Percentiles rank a stretch among this genome's conserved stretches.
Evolutionary conservation across 1,140 invertebrate genomes (phyloP).

Genomic region (Solen grandis): DNA sequence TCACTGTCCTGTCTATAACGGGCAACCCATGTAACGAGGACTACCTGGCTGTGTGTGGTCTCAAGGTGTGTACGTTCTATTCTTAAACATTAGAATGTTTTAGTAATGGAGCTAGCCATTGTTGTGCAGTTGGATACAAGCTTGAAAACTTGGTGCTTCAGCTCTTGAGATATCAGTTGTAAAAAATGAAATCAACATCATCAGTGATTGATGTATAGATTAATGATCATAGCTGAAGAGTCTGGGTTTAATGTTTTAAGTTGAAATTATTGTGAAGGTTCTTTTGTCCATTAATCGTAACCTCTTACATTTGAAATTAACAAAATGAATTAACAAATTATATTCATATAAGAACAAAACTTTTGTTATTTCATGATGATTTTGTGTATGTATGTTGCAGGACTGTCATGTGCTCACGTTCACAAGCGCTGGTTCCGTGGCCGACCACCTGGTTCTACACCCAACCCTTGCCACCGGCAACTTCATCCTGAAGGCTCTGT

Average conservation of each 20-base stretch:
- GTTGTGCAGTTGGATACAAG: constrained; percentile 9
- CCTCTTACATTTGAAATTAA: too few relatives aligned
- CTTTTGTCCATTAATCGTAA: too few relatives aligned
- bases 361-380: too few relatives aligned
- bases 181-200: too few relatives aligned
- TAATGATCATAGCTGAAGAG: too few relatives aligned
- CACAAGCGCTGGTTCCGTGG: constrained; percentile 89
- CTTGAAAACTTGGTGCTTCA: too few relatives aligned
- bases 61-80: constrained; percentile 86
- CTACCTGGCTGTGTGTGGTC: constrained; percentile 95
- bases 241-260: too few relatives aligned
- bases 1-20: constrained; percentile 95
- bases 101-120: neutral
- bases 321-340: too few relatives aligned
- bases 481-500: constrained; percentile 96
- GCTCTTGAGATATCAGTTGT: too few relatives aligned
- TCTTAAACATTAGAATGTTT: neutral
- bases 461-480: constrained; percentile 96
- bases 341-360: too few relatives aligned
- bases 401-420: constrained; percentile 98
- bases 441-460: constrained; percentile 94
- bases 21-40: constrained; percentile 97
- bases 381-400: constrained; percentile 77
- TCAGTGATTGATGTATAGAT: too few relatives aligned
- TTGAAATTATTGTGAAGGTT: too few relatives aligned